Evolutionary conservation across 2,113 vertebrate genomes (phyloP).

Genomic region (Dasyprocta punctata): DNA sequence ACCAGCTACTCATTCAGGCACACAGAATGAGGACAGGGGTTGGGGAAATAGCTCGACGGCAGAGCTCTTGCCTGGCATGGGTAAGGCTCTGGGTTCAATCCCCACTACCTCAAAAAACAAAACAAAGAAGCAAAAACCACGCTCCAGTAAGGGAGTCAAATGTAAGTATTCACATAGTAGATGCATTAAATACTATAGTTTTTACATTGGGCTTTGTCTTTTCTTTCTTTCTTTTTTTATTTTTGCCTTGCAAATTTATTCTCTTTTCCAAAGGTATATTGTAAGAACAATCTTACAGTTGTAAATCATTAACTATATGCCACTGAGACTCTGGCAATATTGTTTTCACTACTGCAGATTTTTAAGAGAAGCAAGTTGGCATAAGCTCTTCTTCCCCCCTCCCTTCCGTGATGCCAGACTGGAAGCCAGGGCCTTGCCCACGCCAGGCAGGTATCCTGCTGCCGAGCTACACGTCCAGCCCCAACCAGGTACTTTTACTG

Average conservation of each 20-base stretch:
- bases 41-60: neutral
- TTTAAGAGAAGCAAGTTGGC: neutral
- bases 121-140: neutral
- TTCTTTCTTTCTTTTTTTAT: neutral
- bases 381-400: neutral
- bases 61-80: neutral
- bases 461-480: neutral
- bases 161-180: neutral
- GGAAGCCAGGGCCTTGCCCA: neutral
- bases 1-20: neutral
- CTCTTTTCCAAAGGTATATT: neutral
- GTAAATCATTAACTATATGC: neutral
- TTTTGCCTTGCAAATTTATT: slow-evolving; percentile 1
- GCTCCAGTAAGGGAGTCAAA: neutral
- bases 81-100: neutral
- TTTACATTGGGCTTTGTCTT: neutral
- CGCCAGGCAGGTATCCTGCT: neutral
- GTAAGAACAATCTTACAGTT: neutral
- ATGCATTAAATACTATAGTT: neutral
- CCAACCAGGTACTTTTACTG: neutral
- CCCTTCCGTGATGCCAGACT: neutral
- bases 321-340: neutral
- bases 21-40: neutral
- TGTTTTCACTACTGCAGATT: neutral
- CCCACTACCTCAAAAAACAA: neutral